Evolutionary conservation across 2,113 vertebrate species (phyloP).

Genomic region (Eurypyga helias): DNA sequence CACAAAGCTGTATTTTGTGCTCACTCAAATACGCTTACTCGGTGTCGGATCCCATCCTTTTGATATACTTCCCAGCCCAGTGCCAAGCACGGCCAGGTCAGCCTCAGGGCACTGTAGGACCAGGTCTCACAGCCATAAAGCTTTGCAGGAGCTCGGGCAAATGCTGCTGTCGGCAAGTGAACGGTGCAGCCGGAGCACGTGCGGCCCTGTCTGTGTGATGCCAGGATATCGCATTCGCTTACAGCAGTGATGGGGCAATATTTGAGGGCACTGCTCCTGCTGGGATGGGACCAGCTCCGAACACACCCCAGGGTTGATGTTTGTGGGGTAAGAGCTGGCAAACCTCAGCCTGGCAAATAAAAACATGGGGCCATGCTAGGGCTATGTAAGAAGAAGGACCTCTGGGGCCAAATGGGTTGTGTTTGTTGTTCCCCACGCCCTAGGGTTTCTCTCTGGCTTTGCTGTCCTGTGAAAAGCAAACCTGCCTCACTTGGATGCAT

Average conservation of each 20-base stretch:
- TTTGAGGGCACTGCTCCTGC: neutral
- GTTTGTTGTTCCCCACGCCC: neutral
- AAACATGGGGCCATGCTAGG: rapidly evolving
- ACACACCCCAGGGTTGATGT: neutral
- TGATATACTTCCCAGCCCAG: neutral
- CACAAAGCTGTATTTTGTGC: neutral
- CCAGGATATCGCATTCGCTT: rapidly evolving
- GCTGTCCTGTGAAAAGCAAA: neutral
- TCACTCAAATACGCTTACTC: neutral
- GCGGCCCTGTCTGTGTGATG: rapidly evolving
- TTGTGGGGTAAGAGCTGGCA: neutral
- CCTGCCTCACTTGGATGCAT: rapidly evolving
- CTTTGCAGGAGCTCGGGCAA: rapidly evolving
- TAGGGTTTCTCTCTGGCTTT: neutral
- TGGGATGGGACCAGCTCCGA: neutral
- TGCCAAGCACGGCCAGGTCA: neutral
- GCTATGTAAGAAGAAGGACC: neutral
- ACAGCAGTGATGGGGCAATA: rapidly evolving
- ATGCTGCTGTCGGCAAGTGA: neutral
- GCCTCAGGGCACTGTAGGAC: rapidly evolving
- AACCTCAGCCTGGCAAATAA: neutral
- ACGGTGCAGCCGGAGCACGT: rapidly evolving
- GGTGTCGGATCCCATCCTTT: rapidly evolving
- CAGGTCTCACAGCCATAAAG: neutral
- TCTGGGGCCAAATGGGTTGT: neutral